These are phyloP conservation scores for Illadopsis cleaveri DNA, from an alignment of 2,113 vertebrate genomes.

Conservation along the genomic window DNA sequence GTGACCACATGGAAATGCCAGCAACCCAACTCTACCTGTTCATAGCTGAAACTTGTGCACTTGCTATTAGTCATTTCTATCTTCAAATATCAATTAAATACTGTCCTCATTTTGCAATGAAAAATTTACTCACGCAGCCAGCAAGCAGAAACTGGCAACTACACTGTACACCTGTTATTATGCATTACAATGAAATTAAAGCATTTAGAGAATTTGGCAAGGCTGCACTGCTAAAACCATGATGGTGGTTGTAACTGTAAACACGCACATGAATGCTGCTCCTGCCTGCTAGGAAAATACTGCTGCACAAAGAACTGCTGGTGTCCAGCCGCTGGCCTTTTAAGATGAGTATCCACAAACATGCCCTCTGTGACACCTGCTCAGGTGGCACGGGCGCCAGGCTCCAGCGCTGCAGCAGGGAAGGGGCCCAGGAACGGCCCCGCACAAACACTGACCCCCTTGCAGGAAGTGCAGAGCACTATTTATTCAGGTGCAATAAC, in stretches of 20 bases:
- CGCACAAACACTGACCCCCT: slow-evolving; percentile 63
- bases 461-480: slow-evolving; percentile 80
- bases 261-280: slow-evolving; percentile 21
- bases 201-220: slow-evolving; percentile 80
- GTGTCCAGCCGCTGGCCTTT: slow-evolving; percentile 54
- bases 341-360: slow-evolving; percentile 63
- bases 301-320: slow-evolving; percentile 23
- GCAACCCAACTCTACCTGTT: neutral
- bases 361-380: slow-evolving; percentile 49
- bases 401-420: slow-evolving; percentile 38
- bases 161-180: slow-evolving; percentile 71
- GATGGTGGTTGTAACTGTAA: slow-evolving; percentile 52
- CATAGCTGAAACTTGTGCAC: neutral
- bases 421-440: slow-evolving; percentile 32
- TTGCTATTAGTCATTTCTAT: slow-evolving; percentile 11
- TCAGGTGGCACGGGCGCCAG: slow-evolving; percentile 26
- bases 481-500: slow-evolving; percentile 95
- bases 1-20: neutral
- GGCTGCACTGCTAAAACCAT: slow-evolving; percentile 46
- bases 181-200: slow-evolving; percentile 78
- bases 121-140: slow-evolving; percentile 15
- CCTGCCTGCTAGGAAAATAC: slow-evolving; percentile 44
- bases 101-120: slow-evolving; percentile 54
- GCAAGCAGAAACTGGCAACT: slow-evolving; percentile 56
- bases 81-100: slow-evolving; percentile 50